Evolutionary conservation across 2,113 vertebrate genomes (phyloP).

Genomic region (Rhea americana): DNA sequence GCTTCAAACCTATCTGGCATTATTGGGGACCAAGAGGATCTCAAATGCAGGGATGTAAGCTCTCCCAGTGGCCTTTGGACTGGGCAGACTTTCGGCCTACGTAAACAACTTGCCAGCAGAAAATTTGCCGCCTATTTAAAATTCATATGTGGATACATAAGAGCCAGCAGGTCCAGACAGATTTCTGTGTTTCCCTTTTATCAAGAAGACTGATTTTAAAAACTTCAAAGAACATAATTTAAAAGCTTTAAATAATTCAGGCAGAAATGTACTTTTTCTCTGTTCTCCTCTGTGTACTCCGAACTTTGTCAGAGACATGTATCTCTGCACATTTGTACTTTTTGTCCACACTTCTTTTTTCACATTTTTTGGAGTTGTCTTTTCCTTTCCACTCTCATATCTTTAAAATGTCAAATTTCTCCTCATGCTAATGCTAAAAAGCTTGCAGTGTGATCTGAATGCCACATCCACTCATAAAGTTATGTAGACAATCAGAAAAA

Average conservation of each 20-base stretch:
- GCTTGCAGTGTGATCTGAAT: not conserved
- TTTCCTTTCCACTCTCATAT: not conserved
- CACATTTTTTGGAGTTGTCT: not conserved
- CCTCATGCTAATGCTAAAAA: not conserved
- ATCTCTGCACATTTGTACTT: not conserved
- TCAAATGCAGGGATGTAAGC: not conserved
- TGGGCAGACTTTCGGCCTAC: not conserved
- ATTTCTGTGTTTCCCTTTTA: conserved; percentile 29
- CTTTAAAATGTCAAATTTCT: not conserved
- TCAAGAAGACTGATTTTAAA: conserved; percentile 32
- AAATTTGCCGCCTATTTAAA: conserved; percentile 6
- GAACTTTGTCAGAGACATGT: not conserved
- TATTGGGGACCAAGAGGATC: not conserved
- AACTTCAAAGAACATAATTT: not conserved
- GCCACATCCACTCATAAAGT: not conserved
- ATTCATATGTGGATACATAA: not conserved
- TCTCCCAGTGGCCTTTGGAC: not conserved
- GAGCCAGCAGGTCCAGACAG: not conserved
- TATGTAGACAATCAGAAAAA: not conserved
- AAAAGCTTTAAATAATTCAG: not conserved
- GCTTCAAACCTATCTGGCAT: not conserved
- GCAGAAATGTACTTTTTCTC: not conserved
- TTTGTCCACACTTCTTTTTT: not conserved
- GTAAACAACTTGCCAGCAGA: not conserved
- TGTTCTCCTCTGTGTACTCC: not conserved